Base-by-base conservation (phyloP, 2,888 invertebrate species). In the Camponotus fellah region DNA sequence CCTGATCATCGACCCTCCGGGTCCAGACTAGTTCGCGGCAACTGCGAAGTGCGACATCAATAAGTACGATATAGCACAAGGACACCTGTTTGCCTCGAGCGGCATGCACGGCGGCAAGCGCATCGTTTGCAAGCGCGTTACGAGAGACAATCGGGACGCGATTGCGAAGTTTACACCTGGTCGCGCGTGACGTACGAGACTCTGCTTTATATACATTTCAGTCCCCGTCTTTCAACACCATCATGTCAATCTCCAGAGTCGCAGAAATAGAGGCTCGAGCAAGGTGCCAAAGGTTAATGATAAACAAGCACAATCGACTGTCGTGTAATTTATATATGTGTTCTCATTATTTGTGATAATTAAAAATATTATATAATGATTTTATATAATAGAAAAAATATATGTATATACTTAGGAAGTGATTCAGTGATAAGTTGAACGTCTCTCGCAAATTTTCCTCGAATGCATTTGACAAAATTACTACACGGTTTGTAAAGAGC, bases 31-130 rank as follows among this genome's bases (percentile, higher is more conserved):
- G 26, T 32, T n/a, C 46, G 46, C 32, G 17, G 75, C 64, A 34
- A 58, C 71, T 83, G 58, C 58, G 64, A 88, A 80, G 85, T 80
- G 60, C 76, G 71, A 80, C 85, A 82, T 89, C 89, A 87, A 89
- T 89, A 89, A 85, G 77, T 86, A 83, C 68, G 58, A 89, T 88
- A 77, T 89, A 79, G 89, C 72, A 88, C 89, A 88, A 87, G 88
- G 88, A 84, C 87, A 84, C 75, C 56, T 84, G 85, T 85, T 87
- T 84, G 49, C 64, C 82, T 77, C 75, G 66, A 66, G 32, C 82
- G 21, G 17, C 65, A 58, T 46, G 17, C 58, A 46, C 21, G 43
- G n/a, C 58, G 43, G 60, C 40, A 56, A 53, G 37, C 56, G 58
- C 68, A 21, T 6, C 43, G 58, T 69, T 77, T 69, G 34, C 56